These are phyloP conservation scores for Mantis religiosa DNA, from an alignment of 2,888 invertebrate genomes.

Conservation along the genomic window DNA sequence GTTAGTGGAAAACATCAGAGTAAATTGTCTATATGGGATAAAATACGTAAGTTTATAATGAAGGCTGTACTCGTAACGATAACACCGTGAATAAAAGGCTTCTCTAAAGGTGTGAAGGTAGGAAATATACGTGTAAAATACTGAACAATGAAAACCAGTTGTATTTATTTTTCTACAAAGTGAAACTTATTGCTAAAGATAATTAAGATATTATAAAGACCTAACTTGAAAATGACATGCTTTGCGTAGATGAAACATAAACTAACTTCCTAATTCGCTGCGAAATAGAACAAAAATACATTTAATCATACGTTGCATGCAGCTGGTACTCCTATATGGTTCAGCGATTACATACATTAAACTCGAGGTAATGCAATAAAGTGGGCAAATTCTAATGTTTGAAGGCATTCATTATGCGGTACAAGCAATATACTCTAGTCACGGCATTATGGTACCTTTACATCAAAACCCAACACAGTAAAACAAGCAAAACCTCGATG, in stretches of 20 bases:
- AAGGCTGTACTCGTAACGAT: too few relatives aligned
- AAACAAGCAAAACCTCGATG: not conserved
- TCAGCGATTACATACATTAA: not conserved
- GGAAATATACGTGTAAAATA: too few relatives aligned
- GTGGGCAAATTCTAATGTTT: not conserved
- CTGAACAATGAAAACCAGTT: too few relatives aligned
- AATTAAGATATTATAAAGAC: too few relatives aligned
- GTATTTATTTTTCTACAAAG: too few relatives aligned
- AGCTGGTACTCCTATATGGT: not conserved
- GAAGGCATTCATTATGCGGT: not conserved
- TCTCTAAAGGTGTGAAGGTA: too few relatives aligned
- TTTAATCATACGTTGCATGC: not conserved
- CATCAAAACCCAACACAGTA: not conserved
- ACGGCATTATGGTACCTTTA: not conserved
- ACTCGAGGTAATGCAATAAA: not conserved
- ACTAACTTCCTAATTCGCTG: not conserved
- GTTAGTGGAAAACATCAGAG: too few relatives aligned
- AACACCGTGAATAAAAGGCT: too few relatives aligned
- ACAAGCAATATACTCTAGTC: not conserved
- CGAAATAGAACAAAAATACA: not conserved
- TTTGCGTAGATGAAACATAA: not conserved
- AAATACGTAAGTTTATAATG: too few relatives aligned
- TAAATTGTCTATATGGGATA: too few relatives aligned
- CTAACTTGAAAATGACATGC: not conserved
- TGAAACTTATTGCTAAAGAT: too few relatives aligned